These are phyloP conservation scores for Amblyornis subalaris DNA, from an alignment of 2,113 vertebrate species.

Conservation along the genomic window DNA sequence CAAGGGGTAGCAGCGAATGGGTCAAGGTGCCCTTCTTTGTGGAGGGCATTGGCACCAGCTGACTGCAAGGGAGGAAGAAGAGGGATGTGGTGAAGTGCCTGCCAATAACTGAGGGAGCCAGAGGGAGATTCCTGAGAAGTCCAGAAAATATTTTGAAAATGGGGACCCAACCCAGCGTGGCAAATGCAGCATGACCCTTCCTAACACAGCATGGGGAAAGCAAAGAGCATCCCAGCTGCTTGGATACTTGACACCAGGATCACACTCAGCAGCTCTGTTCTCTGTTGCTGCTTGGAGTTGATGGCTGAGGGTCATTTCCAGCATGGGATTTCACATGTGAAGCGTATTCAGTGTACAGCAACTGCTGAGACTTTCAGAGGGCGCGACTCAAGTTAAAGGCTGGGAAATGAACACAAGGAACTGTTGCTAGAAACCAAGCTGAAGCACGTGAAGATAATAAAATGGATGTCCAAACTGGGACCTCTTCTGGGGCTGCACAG, in stretches of 20 bases:
- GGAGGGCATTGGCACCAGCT: not conserved
- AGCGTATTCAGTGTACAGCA: not conserved
- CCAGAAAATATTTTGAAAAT: constrained; percentile 55
- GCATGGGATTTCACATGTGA: constrained; percentile 8
- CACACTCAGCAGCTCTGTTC: not conserved
- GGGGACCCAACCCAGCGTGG: constrained; percentile 21
- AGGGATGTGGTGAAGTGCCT: not conserved
- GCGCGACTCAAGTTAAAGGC: not conserved
- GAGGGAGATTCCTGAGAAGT: constrained; percentile 50
- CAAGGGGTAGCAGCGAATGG: not conserved
- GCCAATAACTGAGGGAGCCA: not conserved
- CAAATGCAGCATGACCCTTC: constrained; percentile 53
- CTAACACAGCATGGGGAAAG: constrained; percentile 42
- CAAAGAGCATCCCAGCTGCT: constrained; percentile 58
- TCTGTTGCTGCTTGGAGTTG: not conserved
- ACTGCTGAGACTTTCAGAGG: not conserved
- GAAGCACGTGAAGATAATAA: constrained; percentile 1
- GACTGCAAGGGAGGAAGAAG: not conserved
- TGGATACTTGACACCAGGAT: constrained; percentile 14
- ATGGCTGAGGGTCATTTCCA: constrained; percentile 35
- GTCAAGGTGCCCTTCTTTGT: not conserved
- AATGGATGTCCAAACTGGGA: constrained; percentile 17
- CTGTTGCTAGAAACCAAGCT: constrained; percentile 11
- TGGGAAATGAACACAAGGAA: not conserved
- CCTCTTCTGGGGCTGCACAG: not conserved